These are phyloP conservation scores for Pterobdella sp. DNA, from an alignment of 2,888 invertebrate genomes.

Conservation along the genomic window DNA sequence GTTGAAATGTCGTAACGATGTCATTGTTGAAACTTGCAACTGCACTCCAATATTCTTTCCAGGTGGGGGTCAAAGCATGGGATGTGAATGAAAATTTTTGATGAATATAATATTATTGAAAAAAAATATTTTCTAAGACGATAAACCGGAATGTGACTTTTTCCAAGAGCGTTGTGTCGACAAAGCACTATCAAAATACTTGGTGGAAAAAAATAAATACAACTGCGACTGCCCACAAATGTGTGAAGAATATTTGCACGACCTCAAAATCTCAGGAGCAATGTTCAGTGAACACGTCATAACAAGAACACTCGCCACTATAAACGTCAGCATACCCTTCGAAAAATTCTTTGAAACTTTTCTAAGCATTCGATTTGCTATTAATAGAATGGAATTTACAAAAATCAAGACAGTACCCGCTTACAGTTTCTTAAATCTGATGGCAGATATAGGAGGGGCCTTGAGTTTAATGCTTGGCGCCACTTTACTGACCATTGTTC, in stretches of 20 bases:
- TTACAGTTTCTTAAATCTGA: conserved; percentile 15
- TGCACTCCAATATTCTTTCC: conserved; percentile 8
- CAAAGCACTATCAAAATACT: background rate
- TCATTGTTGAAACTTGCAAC: background rate
- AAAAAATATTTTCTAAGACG: background rate
- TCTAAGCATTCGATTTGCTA: background rate
- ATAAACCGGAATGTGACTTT: conserved; percentile 19
- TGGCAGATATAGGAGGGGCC: conserved; percentile 23
- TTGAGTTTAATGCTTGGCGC: conserved; percentile 14
- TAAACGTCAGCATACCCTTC: background rate
- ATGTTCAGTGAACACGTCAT: conserved; percentile 8
- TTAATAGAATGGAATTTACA: conserved; percentile 8
- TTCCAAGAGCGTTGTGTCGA: conserved; percentile 13
- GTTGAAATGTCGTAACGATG: background rate
- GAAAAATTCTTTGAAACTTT: background rate
- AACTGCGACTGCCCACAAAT: conserved; percentile 20
- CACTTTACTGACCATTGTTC: conserved; percentile 15
- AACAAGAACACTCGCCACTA: background rate
- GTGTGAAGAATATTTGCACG: background rate
- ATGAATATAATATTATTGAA: background rate
- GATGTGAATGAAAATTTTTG: too few relatives aligned
- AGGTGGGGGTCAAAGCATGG: too few relatives aligned
- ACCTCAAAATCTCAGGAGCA: background rate
- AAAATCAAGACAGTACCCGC: conserved; percentile 9
- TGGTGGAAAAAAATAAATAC: background rate